Conservation (phyloP, 2,888 invertebrate species). For the Rhamphomyia laevipes region DNA sequence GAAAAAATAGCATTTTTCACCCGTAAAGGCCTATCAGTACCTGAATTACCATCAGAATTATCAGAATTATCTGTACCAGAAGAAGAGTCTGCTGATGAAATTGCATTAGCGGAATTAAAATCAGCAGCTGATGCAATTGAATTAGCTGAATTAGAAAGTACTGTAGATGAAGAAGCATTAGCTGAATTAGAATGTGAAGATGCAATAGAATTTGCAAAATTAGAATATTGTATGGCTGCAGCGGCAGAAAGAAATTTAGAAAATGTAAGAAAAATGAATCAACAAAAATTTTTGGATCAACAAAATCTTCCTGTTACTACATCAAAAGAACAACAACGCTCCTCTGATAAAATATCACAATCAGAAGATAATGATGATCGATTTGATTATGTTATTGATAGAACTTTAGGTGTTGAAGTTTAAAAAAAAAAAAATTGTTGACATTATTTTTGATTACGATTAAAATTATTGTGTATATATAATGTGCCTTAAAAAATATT, state of each 20-base stretch:
- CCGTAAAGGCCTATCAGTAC: slow-evolving; percentile 62
- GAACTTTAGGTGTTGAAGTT: slow-evolving; percentile 75
- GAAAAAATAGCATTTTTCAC: slow-evolving; percentile 97
- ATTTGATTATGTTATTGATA: slow-evolving; percentile 73
- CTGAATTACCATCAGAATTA: slow-evolving; percentile 58
- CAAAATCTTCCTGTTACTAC: neutral
- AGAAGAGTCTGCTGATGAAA: slow-evolving; percentile 13
- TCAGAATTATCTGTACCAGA: slow-evolving; percentile 37
- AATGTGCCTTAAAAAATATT: too few relatives aligned
- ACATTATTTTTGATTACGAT: too few relatives aligned
- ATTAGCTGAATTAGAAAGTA: slow-evolving; percentile 15
- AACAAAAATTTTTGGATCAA: slow-evolving; percentile 6
- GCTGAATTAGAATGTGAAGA: slow-evolving; percentile 2
- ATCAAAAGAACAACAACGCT: neutral
- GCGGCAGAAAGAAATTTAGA: neutral
- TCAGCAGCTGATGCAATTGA: slow-evolving; percentile 13
- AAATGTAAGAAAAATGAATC: slow-evolving; percentile 10
- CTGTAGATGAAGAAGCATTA: slow-evolving; percentile 11
- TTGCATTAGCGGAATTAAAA: slow-evolving; percentile 12
- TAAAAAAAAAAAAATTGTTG: slow-evolving; percentile 34
- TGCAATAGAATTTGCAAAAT: slow-evolving; percentile 9
- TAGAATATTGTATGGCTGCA: slow-evolving; percentile 4
- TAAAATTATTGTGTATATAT: too few relatives aligned
- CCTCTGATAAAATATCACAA: neutral
- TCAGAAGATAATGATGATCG: slow-evolving; percentile 38